These are phyloP conservation scores for Frankliniella intonsa DNA, from an alignment of 2,888 invertebrate species.

Conservation along the genomic window DNA sequence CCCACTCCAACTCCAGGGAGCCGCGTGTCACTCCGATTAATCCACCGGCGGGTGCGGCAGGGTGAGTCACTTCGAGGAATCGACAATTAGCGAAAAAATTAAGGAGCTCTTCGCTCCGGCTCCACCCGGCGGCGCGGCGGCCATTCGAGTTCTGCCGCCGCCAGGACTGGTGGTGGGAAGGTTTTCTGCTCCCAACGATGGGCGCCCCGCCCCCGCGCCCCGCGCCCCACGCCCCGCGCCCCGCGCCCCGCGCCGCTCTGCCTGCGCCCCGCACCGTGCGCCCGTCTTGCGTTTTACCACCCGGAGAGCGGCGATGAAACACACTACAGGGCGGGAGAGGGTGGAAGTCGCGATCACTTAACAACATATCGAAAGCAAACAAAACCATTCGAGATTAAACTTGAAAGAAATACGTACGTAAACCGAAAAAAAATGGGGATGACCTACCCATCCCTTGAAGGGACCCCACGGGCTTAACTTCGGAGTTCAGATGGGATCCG, in stretches of 20 bases:
- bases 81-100: conserved; percentile 27
- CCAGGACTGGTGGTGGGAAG: background rate
- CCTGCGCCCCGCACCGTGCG: too few relatives aligned
- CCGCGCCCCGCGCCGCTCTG: background rate
- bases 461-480: too few relatives aligned
- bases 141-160: background rate
- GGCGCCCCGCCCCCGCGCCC: background rate
- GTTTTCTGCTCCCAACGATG: background rate
- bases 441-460: too few relatives aligned
- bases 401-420: too few relatives aligned
- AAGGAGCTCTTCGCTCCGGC: background rate
- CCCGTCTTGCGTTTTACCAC: too few relatives aligned
- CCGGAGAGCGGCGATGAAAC: too few relatives aligned
- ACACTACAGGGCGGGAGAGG: too few relatives aligned
- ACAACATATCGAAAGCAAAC: too few relatives aligned
- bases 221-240: background rate
- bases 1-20: background rate
- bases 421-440: too few relatives aligned
- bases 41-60: background rate
- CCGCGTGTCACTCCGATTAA: background rate
- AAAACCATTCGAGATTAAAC: too few relatives aligned
- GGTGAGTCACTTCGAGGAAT: conserved; percentile 13
- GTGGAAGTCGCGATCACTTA: too few relatives aligned
- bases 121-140: background rate
- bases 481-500: too few relatives aligned